A percentile compares a stretch with the other conserved stretches of the same genome.
Conservation (phyloP, 2,797 vertebrate species). For the Ctenopoma kingsleyae region DNA sequence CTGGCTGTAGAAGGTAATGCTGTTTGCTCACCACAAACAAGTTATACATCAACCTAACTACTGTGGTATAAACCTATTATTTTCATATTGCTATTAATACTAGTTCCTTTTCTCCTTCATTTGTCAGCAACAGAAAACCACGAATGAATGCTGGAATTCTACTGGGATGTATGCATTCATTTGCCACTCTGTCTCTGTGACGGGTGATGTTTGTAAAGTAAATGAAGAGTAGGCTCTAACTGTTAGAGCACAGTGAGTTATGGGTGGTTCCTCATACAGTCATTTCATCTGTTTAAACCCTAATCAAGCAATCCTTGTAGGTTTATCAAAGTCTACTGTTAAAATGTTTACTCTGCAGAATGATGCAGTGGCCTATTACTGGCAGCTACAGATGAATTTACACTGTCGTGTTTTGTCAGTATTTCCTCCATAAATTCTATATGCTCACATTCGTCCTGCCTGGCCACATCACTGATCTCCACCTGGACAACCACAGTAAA, state of each 20-base stretch:
- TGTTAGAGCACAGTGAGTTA: slow-evolving; percentile 5
- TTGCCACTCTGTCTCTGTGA: slow-evolving; percentile 11
- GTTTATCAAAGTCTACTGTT: slow-evolving; percentile 19
- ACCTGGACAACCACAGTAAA: slow-evolving; percentile 26
- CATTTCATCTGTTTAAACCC: slow-evolving; percentile 16
- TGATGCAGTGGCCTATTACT: slow-evolving; percentile 8
- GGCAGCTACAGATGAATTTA: slow-evolving; percentile 20
- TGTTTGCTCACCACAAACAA: slow-evolving; percentile 56
- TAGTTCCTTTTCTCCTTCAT: slow-evolving; percentile 29
- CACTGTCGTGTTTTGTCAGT: slow-evolving; percentile 2
- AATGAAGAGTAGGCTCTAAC: not conserved
- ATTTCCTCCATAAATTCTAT: slow-evolving; percentile 24
- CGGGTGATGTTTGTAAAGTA: slow-evolving; percentile 7
- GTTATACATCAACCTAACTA: slow-evolving; percentile 48
- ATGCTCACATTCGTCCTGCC: slow-evolving; percentile 15
- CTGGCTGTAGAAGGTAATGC: slow-evolving; percentile 38
- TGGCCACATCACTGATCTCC: slow-evolving; percentile 8
- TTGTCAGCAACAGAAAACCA: slow-evolving; percentile 28
- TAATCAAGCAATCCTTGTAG: not conserved
- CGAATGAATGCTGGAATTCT: slow-evolving; percentile 10
- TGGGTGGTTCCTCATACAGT: not conserved
- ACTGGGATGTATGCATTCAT: not conserved
- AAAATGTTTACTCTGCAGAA: slow-evolving; percentile 31
- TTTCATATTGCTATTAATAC: slow-evolving; percentile 48
- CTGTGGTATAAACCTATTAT: slow-evolving; percentile 30